These are phyloP conservation scores for Dynastes tityus DNA, from an alignment of 2,888 invertebrate species.

Conservation along the genomic window DNA sequence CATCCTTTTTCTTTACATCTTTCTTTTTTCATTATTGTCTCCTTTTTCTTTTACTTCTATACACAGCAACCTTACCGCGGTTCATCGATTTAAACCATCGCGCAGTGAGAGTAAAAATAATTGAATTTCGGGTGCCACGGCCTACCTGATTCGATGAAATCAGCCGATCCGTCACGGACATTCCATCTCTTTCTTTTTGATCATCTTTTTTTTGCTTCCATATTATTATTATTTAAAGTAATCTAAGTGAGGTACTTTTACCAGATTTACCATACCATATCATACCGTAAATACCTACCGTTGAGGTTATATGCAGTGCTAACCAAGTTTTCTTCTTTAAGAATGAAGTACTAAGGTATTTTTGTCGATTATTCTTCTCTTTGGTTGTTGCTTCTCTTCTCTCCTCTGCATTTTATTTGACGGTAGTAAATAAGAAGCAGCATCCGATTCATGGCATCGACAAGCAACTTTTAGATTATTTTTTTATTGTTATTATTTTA, in stretches of 20 bases:
- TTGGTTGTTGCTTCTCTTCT: no score
- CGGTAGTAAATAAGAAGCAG: not conserved
- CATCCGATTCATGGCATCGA: not conserved
- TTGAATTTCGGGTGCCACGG: conserved; percentile 36
- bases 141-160: conserved; percentile 38
- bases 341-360: not conserved
- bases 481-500: conserved; percentile 25
- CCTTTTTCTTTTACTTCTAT: no score
- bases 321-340: not conserved
- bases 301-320: no score
- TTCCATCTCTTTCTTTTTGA: not conserved
- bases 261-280: no score
- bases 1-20: no score
- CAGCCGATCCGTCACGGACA: conserved; percentile 30
- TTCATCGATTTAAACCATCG: not conserved
- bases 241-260: no score
- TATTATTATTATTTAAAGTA: conserved; percentile 19
- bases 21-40: no score
- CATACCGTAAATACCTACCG: no score
- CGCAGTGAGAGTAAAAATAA: conserved; percentile 29
- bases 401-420: not conserved
- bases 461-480: not conserved
- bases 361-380: not conserved
- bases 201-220: not conserved
- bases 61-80: not conserved